Evolutionary conservation across 2,797 vertebrate species (phyloP).

Genomic region (Masticophis lateralis): DNA sequence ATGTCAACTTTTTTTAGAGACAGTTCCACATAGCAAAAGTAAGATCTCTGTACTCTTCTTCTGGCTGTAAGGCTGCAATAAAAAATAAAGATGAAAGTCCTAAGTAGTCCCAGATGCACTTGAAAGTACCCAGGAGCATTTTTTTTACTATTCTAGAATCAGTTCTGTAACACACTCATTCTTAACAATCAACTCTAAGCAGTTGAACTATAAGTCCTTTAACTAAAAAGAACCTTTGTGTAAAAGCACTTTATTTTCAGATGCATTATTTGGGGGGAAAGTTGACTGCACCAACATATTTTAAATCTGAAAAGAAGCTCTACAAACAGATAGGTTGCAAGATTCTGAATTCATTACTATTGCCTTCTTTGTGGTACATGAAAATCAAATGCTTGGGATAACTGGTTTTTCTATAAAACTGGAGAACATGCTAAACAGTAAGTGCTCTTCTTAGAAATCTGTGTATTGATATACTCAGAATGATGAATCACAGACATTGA

Average conservation of each 20-base stretch:
- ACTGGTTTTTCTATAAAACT: neutral
- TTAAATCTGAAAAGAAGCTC: neutral
- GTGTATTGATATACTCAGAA: neutral
- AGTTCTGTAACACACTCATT: neutral
- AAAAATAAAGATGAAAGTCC: neutral
- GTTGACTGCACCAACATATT: neutral
- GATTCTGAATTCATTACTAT: neutral
- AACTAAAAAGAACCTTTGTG: neutral
- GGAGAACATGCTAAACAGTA: neutral
- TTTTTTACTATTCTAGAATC: neutral
- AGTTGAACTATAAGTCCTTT: neutral
- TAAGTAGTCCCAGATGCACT: neutral
- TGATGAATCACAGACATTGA: neutral
- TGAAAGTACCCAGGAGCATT: neutral
- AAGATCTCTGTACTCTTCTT: neutral
- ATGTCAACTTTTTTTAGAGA: neutral
- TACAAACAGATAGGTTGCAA: neutral
- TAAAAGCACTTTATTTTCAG: neutral
- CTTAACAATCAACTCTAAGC: neutral
- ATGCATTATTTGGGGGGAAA: neutral
- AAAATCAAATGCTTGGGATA: neutral
- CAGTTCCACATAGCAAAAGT: neutral
- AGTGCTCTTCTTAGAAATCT: neutral
- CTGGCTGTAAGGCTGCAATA: neutral
- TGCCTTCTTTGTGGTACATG: too few species aligned